Conservation (phyloP, 2,888 invertebrate genomes). For the Lottia scabra region DNA sequence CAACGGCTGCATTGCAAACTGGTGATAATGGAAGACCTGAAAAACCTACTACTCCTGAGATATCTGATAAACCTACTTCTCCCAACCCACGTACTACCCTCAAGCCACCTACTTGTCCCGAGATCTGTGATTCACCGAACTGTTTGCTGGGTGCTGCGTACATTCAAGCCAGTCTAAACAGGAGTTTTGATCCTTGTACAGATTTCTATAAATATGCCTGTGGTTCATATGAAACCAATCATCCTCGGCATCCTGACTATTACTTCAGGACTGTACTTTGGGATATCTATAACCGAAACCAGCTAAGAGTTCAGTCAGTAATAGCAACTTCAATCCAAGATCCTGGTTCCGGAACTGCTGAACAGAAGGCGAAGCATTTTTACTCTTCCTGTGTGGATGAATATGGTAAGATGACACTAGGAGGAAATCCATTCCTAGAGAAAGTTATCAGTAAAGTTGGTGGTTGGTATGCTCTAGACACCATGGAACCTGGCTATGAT, state of each 20-base stretch:
- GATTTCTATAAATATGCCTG: slow-evolving; percentile 66
- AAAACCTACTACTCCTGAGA: too few relatives aligned
- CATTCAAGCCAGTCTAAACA: slow-evolving; percentile 49
- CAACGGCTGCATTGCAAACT: not conserved
- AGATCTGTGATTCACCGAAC: slow-evolving; percentile 38
- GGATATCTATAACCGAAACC: slow-evolving; percentile 44
- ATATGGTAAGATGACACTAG: slow-evolving; percentile 43
- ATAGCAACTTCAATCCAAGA: not conserved
- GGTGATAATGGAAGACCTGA: not conserved
- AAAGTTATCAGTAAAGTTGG: slow-evolving; percentile 46
- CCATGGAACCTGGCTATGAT: slow-evolving; percentile 31
- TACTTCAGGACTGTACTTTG: slow-evolving; percentile 33
- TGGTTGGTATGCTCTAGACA: slow-evolving; percentile 52
- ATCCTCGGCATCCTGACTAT: slow-evolving; percentile 41
- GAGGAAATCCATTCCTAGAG: slow-evolving; percentile 44
- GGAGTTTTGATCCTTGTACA: slow-evolving; percentile 70
- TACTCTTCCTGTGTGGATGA: slow-evolving; percentile 74
- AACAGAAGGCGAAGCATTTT: slow-evolving; percentile 75
- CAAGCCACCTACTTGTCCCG: too few relatives aligned
- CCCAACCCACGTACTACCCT: too few relatives aligned
- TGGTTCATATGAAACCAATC: slow-evolving; percentile 72
- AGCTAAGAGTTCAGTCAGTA: too few relatives aligned
- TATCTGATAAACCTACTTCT: too few relatives aligned
- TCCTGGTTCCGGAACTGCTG: slow-evolving; percentile 59
- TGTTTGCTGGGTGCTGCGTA: slow-evolving; percentile 51